Base-by-base conservation (phyloP, 1,140 invertebrate genomes). In the Sycobia sp. region DNA sequence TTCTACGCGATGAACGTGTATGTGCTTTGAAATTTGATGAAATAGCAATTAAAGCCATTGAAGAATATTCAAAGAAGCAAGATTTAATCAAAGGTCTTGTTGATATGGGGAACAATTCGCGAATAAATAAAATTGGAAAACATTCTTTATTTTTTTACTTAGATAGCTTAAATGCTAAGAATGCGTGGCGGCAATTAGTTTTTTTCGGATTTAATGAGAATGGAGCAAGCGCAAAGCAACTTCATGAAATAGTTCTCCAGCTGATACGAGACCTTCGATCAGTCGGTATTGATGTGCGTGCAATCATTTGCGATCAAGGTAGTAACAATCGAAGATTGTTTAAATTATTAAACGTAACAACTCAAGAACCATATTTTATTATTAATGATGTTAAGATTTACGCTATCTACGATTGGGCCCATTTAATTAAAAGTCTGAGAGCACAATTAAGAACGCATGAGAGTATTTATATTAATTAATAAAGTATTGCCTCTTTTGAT, bases 11-110 rank as follows among this genome's bases (percentile, higher is more conserved):
- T 4, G 36, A 72, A n/a, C 46, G 64, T 39, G 22, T 68, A 4
- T 69, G 65, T 25, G 54, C 53, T 9, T 43, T 69, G 27, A 67
- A 68, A 57, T 70, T 51, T 41, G 65, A 72, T 43, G 68, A 71
- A 63, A 67, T 69, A 51, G 20, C 38, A 0, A 63, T 67, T 0
- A 63, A 65, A 27, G 9, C 20, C 16, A 65, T 41, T 27, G 64
- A 71, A 57, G 66, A 72, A 50, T 72, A 67, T 59, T 69, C 61
- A 0, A 16, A 34, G 10, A 64, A 64, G 38, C 64, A 46, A 4
- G 68, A 70, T 58, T 60, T 20, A 4, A 57, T 72, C 13, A 62
- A 71, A 60, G 70, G 68, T 3, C 57, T 70, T 3, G 54, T 65
- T 13, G 67, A 68, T 59, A 53, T 71, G 20, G 65, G 62, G 62